These are phyloP conservation scores for Tetanocera ferruginea DNA, from an alignment of 2,888 invertebrate species.

Conservation along the genomic window DNA sequence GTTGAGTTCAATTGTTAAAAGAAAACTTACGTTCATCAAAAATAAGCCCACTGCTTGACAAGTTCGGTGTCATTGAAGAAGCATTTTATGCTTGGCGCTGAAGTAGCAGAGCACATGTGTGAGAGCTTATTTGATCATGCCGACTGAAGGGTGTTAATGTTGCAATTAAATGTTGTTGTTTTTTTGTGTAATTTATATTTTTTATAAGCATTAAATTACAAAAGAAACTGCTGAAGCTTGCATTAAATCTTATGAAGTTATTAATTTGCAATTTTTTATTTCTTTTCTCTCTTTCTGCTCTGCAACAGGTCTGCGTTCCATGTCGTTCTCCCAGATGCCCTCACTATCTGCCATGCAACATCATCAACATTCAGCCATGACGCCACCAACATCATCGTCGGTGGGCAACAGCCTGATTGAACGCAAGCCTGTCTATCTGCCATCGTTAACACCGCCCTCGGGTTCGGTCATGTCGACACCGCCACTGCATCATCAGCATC, in stretches of 20 bases:
- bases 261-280: constrained; percentile 15
- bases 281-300: constrained; percentile 12
- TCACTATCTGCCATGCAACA: constrained; percentile 51
- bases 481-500: constrained; percentile 54
- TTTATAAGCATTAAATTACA: background rate
- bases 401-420: constrained; percentile 60
- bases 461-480: constrained; percentile 57
- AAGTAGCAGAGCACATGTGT: constrained; percentile 47
- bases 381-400: constrained; percentile 56
- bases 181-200: background rate
- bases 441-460: constrained; percentile 62
- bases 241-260: constrained; percentile 18
- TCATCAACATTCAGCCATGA: constrained; percentile 56
- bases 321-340: constrained; percentile 62
- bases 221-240: constrained; percentile 16
- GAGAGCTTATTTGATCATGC: constrained; percentile 36
- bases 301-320: constrained; percentile 63
- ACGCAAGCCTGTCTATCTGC: constrained; percentile 65
- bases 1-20: constrained; percentile 18
- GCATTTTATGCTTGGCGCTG: background rate
- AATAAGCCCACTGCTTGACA: background rate
- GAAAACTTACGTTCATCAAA: background rate
- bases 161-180: constrained; percentile 27
- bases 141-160: constrained; percentile 37
- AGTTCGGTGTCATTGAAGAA: constrained; percentile 28